A percentile compares a stretch with the other conserved stretches of the same genome.
Conservation (phyloP, 2,888 invertebrate species). For the Volucella inflata region DNA sequence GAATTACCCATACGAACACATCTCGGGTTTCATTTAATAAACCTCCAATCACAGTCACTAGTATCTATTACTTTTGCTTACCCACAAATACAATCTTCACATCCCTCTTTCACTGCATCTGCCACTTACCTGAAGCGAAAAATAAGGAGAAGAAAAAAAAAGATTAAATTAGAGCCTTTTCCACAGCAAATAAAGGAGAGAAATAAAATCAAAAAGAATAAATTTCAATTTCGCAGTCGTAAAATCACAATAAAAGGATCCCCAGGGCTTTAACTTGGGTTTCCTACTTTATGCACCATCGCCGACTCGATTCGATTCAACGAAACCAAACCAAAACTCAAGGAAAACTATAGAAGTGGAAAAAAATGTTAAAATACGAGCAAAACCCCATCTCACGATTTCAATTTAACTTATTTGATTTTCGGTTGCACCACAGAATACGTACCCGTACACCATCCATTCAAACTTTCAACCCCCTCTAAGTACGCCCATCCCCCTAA, state of each 20-base stretch:
- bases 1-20: too few relatives aligned
- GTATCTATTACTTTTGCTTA: not conserved
- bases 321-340: not conserved
- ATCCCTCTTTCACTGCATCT: not conserved
- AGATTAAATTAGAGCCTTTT: constrained; percentile 52
- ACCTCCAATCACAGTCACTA: not conserved
- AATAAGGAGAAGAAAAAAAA: constrained; percentile 5
- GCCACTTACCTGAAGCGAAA: constrained; percentile 67
- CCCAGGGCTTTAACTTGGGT: constrained; percentile 4
- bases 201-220: constrained; percentile 22
- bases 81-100: not conserved
- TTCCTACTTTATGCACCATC: not conserved
- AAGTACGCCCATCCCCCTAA: not conserved
- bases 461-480: not conserved
- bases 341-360: not conserved
- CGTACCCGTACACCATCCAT: not conserved
- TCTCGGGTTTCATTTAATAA: not conserved
- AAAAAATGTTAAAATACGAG: constrained; percentile 30
- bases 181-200: not conserved
- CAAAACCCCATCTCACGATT: constrained; percentile 68
- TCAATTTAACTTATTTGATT: constrained; percentile 75
- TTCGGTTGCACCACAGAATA: constrained; percentile 71
- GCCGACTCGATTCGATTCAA: not conserved
- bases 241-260: constrained; percentile 36
- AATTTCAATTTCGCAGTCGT: constrained; percentile 58